Evolutionary conservation across 2,113 vertebrate genomes (phyloP).

Genomic region (Crotophaga sulcirostris): DNA sequence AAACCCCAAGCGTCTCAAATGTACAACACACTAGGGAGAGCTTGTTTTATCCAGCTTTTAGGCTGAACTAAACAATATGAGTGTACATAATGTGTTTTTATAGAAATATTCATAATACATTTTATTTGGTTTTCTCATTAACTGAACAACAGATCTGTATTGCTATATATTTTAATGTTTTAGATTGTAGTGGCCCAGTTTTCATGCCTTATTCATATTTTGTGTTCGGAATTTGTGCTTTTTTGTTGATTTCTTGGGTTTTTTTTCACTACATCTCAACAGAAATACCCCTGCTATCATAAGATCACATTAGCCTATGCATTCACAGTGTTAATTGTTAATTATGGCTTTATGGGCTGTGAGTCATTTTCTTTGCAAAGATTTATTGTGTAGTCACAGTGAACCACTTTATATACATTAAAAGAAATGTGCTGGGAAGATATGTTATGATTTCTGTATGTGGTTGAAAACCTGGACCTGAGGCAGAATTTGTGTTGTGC

Average conservation of each 20-base stretch:
- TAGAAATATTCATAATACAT: background rate
- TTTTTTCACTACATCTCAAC: background rate
- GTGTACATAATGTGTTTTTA: background rate
- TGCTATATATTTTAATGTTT: background rate
- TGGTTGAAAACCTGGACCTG: background rate
- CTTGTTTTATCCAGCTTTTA: constrained; percentile 10
- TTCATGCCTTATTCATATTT: background rate
- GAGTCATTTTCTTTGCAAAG: background rate
- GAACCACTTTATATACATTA: background rate
- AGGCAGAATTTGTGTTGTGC: background rate
- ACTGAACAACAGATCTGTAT: background rate
- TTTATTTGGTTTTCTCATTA: constrained; percentile 7
- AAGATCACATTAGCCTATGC: background rate
- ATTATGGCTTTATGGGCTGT: background rate
- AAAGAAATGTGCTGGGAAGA: background rate
- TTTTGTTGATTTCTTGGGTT: background rate
- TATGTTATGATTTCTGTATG: background rate
- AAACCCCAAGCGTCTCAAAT: background rate
- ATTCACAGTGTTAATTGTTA: background rate
- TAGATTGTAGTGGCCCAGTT: background rate
- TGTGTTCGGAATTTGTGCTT: background rate
- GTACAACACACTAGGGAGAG: background rate
- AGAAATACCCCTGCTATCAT: background rate
- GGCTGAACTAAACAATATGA: background rate
- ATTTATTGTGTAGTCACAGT: background rate